These are phyloP conservation scores for Sitta carolinensis DNA, from an alignment of 2,797 vertebrate genomes.

Conservation along the genomic window DNA sequence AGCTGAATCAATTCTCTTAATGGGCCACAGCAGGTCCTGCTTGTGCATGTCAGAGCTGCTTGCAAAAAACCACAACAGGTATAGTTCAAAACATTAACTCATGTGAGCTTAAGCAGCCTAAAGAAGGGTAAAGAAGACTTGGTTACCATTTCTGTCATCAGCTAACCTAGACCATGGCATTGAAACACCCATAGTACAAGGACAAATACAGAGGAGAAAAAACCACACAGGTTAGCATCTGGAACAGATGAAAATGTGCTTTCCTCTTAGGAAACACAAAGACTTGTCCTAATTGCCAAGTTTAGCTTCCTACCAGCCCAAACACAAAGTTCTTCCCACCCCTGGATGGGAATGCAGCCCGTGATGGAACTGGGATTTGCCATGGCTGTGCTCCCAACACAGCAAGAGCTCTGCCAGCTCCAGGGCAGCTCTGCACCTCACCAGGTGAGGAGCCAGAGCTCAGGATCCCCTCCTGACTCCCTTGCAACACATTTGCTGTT, in stretches of 20 bases:
- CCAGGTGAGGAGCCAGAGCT: not conserved
- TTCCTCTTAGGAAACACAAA: not conserved
- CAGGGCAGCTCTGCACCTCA: too few relatives aligned
- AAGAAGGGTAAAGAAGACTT: not conserved
- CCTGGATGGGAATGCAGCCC: too few relatives aligned
- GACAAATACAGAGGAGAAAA: not conserved
- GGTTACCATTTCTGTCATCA: not conserved
- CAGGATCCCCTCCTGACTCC: not conserved
- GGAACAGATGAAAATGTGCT: fast-evolving
- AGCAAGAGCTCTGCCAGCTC: too few relatives aligned
- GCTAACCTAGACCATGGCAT: not conserved
- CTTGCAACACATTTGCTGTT: not conserved
- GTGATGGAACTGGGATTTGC: too few relatives aligned
- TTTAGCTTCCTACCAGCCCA: too few relatives aligned
- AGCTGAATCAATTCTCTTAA: not conserved
- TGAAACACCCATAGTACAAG: not conserved
- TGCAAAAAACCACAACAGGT: not conserved
- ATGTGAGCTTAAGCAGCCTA: not conserved
- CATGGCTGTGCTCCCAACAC: too few relatives aligned
- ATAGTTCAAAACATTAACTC: not conserved
- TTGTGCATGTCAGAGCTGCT: not conserved
- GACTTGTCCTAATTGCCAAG: too few relatives aligned
- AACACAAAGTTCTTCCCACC: too few relatives aligned
- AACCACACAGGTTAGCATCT: not conserved
- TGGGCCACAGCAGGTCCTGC: not conserved